A percentile compares a stretch with the other conserved stretches of the same genome.
phyloP scores from a whole-genome alignment of 2,113 vertebrate genomes.

The Xiphophorus maculatus region DNA sequence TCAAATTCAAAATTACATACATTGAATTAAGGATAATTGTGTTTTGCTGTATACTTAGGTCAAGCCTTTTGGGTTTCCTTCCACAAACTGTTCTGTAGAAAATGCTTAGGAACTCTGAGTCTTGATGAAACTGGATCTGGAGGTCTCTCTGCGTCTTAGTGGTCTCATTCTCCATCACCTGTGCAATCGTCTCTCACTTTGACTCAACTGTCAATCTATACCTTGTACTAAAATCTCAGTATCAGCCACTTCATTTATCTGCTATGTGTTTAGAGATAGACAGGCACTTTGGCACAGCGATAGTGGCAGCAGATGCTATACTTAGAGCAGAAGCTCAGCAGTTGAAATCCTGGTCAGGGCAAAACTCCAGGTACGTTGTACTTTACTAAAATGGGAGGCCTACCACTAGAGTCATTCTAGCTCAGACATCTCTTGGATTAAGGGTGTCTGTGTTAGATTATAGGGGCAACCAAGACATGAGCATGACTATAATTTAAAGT shows the following conservation, averaged over 20 bases:
- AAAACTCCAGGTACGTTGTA: not conserved
- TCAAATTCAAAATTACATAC: too few relatives aligned
- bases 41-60: too few relatives aligned
- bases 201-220: too few relatives aligned
- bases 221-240: not conserved
- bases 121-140: too few relatives aligned
- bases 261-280: not conserved
- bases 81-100: too few relatives aligned
- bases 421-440: conserved; percentile 4
- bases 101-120: too few relatives aligned
- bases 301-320: not conserved
- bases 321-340: conserved; percentile 1
- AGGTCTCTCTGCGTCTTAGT: too few relatives aligned
- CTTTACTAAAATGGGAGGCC: not conserved
- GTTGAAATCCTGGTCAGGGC: conserved; percentile 4
- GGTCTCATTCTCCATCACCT: too few relatives aligned
- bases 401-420: not conserved
- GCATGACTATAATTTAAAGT: not conserved
- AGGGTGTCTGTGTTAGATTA: not conserved
- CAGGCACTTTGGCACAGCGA: not conserved
- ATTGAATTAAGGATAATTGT: too few relatives aligned
- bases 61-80: too few relatives aligned
- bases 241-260: not conserved
- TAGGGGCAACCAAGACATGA: not conserved
- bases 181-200: too few relatives aligned